Evolutionary conservation across 2,797 vertebrate species (phyloP).

Genomic region (Bucorvus abyssinicus): DNA sequence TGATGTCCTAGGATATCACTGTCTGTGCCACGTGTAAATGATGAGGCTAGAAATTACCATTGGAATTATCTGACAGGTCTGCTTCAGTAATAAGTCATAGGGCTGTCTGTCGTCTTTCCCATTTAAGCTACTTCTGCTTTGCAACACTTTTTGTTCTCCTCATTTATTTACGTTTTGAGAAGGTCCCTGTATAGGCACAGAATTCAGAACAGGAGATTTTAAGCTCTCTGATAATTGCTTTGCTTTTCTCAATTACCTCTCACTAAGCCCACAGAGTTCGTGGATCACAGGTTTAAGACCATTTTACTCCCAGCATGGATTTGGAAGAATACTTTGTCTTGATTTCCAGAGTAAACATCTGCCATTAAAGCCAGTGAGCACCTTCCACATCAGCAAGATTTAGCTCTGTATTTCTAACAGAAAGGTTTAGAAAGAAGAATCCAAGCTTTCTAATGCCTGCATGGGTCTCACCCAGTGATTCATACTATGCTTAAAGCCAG

Average conservation of each 20-base stretch:
- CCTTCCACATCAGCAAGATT: neutral
- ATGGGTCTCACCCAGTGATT: neutral
- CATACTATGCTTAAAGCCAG: neutral
- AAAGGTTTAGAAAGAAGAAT: neutral
- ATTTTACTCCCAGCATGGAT: neutral
- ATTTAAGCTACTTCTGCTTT: neutral
- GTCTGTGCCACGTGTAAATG: neutral
- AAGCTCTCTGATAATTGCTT: neutral
- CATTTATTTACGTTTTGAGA: neutral
- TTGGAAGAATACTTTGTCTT: neutral
- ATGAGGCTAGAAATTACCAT: neutral
- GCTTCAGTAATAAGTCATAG: neutral
- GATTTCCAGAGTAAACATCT: neutral
- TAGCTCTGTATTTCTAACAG: neutral
- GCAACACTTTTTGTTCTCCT: neutral
- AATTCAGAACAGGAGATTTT: neutral
- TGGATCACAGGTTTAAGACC: neutral
- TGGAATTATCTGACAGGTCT: neutral
- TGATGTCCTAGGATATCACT: neutral
- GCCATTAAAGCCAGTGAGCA: neutral
- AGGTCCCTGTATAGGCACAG: neutral
- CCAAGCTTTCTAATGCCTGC: neutral
- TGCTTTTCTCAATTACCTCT: neutral
- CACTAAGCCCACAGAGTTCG: neutral
- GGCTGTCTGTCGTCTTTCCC: neutral